Percentiles rank a stretch among this genome's conserved stretches.
phyloP scores from a whole-genome alignment of 2,113 vertebrate species.

The Malurus cyaneus region DNA sequence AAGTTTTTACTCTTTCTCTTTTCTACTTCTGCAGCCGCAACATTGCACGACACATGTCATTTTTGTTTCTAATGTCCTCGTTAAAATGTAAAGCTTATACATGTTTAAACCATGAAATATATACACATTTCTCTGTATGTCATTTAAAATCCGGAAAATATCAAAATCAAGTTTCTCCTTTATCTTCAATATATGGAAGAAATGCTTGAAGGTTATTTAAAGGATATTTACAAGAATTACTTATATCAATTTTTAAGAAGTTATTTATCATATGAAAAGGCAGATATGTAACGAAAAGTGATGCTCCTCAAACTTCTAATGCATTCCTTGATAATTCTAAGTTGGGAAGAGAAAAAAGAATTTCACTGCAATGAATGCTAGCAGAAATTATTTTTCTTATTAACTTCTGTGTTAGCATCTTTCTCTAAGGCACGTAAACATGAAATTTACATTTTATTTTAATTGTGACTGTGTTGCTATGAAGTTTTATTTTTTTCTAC shows the following conservation, averaged over 20 bases:
- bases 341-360: background rate
- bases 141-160: constrained; percentile 20
- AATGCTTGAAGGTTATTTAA: constrained; percentile 20
- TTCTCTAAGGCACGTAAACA: background rate
- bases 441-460: background rate
- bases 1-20: background rate
- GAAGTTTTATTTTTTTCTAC: background rate
- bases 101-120: constrained; percentile 14
- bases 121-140: background rate
- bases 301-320: background rate
- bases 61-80: background rate
- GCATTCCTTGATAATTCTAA: background rate
- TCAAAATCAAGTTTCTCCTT: background rate
- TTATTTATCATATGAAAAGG: constrained; percentile 43
- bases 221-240: constrained; percentile 29
- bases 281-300: background rate
- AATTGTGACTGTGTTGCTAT: background rate
- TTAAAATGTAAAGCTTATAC: constrained; percentile 27
- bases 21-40: background rate
- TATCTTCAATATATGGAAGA: background rate
- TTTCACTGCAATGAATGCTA: background rate
- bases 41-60: background rate
- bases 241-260: constrained; percentile 9
- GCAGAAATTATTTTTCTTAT: background rate
- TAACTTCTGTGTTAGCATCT: background rate